A percentile compares a stretch with the other conserved stretches of the same genome.
These are phyloP conservation scores for Bergia puertoricense DNA, from an alignment of 92 coral and sea anemone species.

Conservation along the genomic window DNA sequence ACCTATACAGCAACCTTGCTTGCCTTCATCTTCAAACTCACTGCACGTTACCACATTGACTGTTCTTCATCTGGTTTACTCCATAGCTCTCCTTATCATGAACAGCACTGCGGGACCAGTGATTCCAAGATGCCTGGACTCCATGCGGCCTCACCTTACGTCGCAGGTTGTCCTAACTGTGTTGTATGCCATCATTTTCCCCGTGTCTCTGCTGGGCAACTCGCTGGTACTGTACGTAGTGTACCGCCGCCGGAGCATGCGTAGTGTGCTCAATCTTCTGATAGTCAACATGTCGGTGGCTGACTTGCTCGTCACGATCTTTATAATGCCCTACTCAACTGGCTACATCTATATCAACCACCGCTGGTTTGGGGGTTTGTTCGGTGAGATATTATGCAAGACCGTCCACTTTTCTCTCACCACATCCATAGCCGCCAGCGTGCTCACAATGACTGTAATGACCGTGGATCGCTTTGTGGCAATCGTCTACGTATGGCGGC, in stretches of 20 bases:
- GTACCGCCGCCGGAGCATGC: conserved; percentile 77
- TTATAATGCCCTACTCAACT: conserved; percentile 80
- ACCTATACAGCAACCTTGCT: background rate
- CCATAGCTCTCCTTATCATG: background rate
- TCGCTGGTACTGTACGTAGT: conserved; percentile 82
- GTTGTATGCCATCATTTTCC: conserved; percentile 74
- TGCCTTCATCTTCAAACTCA: background rate
- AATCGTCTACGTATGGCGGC: conserved; percentile 78
- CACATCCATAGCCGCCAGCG: conserved; percentile 78
- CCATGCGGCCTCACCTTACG: conserved; percentile 35
- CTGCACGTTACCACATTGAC: background rate
- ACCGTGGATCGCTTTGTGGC: conserved; percentile 80
- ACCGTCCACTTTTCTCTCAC: conserved; percentile 71
- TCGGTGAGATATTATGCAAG: conserved; percentile 75
- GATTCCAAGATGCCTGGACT: background rate
- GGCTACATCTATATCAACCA: conserved; percentile 64
- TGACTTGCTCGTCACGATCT: conserved; percentile 73
- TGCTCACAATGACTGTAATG: conserved; percentile 75
- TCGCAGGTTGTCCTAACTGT: conserved; percentile 61
- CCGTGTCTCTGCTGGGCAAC: conserved; percentile 83
- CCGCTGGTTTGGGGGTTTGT: conserved; percentile 78
- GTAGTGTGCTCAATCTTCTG: conserved; percentile 75
- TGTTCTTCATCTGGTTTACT: background rate
- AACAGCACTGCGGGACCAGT: background rate
- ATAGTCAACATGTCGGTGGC: conserved; percentile 92